These are phyloP conservation scores for Mylabris sibirica DNA, from an alignment of 2,888 invertebrate species.

Conservation along the genomic window DNA sequence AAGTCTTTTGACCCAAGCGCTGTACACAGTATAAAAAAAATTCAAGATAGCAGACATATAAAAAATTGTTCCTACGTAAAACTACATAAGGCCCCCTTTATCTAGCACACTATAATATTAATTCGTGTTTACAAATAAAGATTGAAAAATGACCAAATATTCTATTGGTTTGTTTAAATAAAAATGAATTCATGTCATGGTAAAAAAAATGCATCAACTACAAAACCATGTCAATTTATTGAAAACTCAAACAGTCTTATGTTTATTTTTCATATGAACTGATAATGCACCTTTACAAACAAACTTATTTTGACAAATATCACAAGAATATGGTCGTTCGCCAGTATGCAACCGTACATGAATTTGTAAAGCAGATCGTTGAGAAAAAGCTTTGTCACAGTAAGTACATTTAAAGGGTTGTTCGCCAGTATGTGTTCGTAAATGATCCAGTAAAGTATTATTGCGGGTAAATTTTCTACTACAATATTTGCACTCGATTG, in stretches of 20 bases:
- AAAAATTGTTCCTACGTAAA: no score
- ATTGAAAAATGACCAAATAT: no score
- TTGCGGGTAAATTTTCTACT: constrained; percentile 56
- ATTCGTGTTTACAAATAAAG: no score
- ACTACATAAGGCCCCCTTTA: no score
- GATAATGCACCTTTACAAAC: constrained; percentile 49
- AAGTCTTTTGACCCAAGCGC: no score
- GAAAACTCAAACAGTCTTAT: constrained; percentile 21
- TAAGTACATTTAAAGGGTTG: constrained; percentile 52
- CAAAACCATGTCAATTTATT: not conserved
- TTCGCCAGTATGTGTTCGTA: constrained; percentile 59
- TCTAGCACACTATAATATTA: no score
- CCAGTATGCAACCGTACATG: constrained; percentile 53
- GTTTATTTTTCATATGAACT: constrained; percentile 48
- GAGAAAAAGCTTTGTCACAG: constrained; percentile 55
- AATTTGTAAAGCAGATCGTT: constrained; percentile 48
- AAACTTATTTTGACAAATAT: constrained; percentile 48
- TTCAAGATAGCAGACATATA: no score
- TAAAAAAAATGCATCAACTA: no score
- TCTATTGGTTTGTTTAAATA: no score
- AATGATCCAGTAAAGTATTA: constrained; percentile 57
- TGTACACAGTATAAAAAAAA: no score
- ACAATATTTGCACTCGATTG: constrained; percentile 56
- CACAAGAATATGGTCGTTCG: constrained; percentile 51
- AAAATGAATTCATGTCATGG: no score